Percentiles rank a stretch among this genome's conserved stretches.
Evolutionary conservation across 2,113 vertebrate species (phyloP).

Genomic region (Ovibos moschatus): DNA sequence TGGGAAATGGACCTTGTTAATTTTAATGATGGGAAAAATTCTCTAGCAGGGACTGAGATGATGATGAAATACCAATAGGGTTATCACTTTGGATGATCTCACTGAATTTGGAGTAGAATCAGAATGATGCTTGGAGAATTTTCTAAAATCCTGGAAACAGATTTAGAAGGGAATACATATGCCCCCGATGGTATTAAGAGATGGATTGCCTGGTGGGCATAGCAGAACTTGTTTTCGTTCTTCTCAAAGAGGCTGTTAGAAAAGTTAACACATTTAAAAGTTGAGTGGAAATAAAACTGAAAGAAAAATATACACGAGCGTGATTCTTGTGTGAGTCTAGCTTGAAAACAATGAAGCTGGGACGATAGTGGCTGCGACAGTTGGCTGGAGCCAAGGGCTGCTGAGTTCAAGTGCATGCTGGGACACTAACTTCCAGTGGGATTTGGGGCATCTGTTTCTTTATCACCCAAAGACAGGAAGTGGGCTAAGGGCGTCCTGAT

Average conservation of each 20-base stretch:
- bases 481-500: background rate
- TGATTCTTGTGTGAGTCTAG: background rate
- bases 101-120: background rate
- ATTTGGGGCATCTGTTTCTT: background rate
- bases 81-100: slow-evolving; percentile 38
- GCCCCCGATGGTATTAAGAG: no score
- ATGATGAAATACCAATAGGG: slow-evolving; percentile 43
- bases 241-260: background rate
- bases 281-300: background rate
- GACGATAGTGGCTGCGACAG: fast-evolving
- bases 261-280: background rate
- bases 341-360: background rate
- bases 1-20: slow-evolving; percentile 76
- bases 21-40: slow-evolving; percentile 77
- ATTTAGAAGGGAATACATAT: background rate
- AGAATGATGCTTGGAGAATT: background rate
- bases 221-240: background rate
- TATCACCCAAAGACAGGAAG: background rate
- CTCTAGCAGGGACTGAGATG: slow-evolving; percentile 40
- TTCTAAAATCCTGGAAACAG: background rate
- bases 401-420: background rate
- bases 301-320: background rate
- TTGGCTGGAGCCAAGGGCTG: background rate
- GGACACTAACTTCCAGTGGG: background rate
- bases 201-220: background rate